These are phyloP conservation scores for Equus przewalskii DNA, from an alignment of 2,113 vertebrate genomes.

Conservation along the genomic window DNA sequence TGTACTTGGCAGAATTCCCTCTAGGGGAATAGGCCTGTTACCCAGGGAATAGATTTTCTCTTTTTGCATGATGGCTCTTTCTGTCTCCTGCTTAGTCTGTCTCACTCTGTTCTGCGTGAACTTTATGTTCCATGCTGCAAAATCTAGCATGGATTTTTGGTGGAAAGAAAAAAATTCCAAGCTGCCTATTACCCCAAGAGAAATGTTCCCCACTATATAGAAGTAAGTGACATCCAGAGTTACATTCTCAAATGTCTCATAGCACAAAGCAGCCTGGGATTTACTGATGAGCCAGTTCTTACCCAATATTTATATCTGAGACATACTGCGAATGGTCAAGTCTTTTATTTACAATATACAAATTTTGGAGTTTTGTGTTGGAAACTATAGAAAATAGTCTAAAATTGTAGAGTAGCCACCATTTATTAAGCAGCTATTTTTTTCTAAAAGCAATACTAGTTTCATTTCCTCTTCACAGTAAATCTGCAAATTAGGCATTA, in stretches of 20 bases:
- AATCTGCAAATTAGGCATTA: background rate
- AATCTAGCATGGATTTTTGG: background rate
- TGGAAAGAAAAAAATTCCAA: background rate
- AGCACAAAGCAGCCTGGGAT: background rate
- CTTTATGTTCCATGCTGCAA: background rate
- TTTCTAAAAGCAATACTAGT: slow-evolving; percentile 3
- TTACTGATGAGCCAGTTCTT: background rate
- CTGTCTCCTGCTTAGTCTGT: background rate
- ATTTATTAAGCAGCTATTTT: slow-evolving; percentile 12
- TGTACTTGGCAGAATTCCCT: background rate
- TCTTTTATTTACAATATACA: background rate
- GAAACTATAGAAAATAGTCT: background rate
- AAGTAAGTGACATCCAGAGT: background rate
- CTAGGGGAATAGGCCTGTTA: background rate
- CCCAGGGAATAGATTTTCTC: background rate
- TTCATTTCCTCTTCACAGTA: background rate
- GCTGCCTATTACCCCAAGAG: background rate
- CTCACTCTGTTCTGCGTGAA: background rate
- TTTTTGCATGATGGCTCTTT: background rate
- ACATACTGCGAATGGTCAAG: background rate
- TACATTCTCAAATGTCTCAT: background rate
- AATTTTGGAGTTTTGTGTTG: background rate
- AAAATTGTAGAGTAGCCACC: background rate
- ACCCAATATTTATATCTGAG: background rate
- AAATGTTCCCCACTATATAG: background rate